Conservation (phyloP, 2,797 vertebrate genomes). For the Crypturellus tataupa region DNA sequence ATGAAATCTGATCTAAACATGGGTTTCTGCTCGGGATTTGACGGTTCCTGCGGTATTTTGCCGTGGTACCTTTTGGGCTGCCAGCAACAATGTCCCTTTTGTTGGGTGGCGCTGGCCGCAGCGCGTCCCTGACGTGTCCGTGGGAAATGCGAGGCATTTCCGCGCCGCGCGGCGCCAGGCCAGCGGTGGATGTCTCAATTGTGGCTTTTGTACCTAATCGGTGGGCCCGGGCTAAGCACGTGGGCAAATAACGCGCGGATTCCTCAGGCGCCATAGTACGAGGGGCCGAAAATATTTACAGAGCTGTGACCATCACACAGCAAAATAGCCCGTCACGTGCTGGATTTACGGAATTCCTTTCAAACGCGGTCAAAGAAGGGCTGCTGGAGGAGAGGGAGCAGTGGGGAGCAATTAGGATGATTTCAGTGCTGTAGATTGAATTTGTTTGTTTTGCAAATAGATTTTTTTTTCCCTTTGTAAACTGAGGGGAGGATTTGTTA, state of each 20-base stretch:
- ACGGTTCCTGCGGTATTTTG: not conserved
- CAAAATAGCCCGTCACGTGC: not conserved
- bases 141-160: conserved; percentile 55
- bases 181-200: conserved; percentile 43
- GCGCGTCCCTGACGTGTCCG: not conserved
- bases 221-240: not conserved
- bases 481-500: not conserved
- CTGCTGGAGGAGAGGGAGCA: not conserved
- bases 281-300: not conserved
- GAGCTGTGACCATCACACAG: not conserved
- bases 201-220: not conserved
- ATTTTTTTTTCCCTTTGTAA: not conserved
- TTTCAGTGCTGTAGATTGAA: not conserved
- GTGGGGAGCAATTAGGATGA: not conserved
- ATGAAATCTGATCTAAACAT: not conserved
- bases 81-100: conserved; percentile 11
- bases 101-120: not conserved
- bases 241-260: not conserved
- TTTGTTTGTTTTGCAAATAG: not conserved
- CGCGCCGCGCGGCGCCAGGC: not conserved
- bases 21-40: not conserved
- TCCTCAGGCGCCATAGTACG: not conserved
- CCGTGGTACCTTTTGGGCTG: conserved; percentile 8
- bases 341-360: not conserved
- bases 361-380: not conserved